Evolutionary conservation across 2,888 invertebrate genomes (phyloP), one percentile per base, ranked within the genome.

Genomic region (Mythimna vitellina): DNA sequence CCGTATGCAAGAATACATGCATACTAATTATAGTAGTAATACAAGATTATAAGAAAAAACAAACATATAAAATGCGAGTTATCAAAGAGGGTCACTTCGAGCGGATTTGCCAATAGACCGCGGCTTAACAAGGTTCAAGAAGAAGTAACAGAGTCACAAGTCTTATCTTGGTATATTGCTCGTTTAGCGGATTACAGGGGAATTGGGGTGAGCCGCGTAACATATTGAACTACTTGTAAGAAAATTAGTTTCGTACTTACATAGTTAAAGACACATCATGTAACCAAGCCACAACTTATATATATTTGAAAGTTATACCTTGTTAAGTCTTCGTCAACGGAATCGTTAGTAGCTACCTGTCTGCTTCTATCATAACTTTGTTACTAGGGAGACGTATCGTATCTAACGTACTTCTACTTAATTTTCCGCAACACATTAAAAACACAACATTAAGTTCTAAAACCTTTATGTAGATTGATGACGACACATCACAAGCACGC

Each of bases 141-240:
- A 73, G 70, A 63, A 76, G 63, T 78, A 51, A 70, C 74, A 64
- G 64, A 70, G 66, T 58, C 70, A 65, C 53, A 65, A 61, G 75
- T 65, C 51, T 57, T 74, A 79, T 74, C 70, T 67, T 75, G 80
- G 70, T 79, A 69, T 69, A 78, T 80, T 80, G 67, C 78, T 67
- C 75, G 70, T 75, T 80, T 75, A 65, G 75, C 35, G 80, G 69
- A 74, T 79, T 79, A 79, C 46, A 49, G 46, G 56, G 66, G 35
- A 73, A 77, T 64, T 73, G 66, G 57, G 38, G 57, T 57, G 64
- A 75, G 46, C 61, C 66, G 66, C 67, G 62, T 65, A 66, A 75
- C 66, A 70, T 62, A 74, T 75, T 67, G 67, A 75, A 75, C 67
- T 65, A 70, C 67, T 75, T 61, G 61, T 67, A 61, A 57, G 64